phyloP scores from a whole-genome alignment of 2,888 invertebrate genomes.

The Polydrusus cervinus region DNA sequence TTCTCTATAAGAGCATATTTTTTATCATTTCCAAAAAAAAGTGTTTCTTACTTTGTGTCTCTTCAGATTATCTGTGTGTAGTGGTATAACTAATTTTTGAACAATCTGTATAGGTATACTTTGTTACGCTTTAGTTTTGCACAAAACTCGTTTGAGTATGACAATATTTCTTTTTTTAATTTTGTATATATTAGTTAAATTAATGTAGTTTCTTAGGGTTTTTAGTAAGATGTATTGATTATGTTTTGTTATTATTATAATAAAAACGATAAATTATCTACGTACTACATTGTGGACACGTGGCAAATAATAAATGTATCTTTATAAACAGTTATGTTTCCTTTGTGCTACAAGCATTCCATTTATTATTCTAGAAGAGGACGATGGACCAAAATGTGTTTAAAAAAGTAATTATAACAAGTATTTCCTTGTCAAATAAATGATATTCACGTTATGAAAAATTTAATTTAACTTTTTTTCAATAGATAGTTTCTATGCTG shows the following conservation, averaged over 20 bases:
- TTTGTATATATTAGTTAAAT: slow-evolving; percentile 65
- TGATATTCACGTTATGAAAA: too few species aligned
- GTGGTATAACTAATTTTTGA: background rate
- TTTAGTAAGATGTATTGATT: slow-evolving; percentile 61
- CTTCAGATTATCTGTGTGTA: too few species aligned
- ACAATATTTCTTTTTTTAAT: slow-evolving; percentile 64
- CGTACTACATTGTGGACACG: slow-evolving; percentile 65
- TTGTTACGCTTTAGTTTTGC: slow-evolving; percentile 57
- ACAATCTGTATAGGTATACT: slow-evolving; percentile 4
- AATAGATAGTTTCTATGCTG: too few species aligned
- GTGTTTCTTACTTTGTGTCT: too few species aligned
- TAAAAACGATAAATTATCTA: slow-evolving; percentile 61
- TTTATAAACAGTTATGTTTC: slow-evolving; percentile 59
- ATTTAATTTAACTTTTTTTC: too few species aligned
- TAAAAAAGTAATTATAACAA: too few species aligned
- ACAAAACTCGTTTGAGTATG: slow-evolving; percentile 64
- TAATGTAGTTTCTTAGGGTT: slow-evolving; percentile 61
- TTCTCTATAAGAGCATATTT: too few species aligned
- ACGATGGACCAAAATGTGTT: too few species aligned
- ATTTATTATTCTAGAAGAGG: too few species aligned
- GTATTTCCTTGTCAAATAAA: too few species aligned
- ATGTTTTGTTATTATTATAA: slow-evolving; percentile 61
- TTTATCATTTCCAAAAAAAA: too few species aligned
- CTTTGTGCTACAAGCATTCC: background rate
- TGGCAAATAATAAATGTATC: slow-evolving; percentile 67